A percentile compares a stretch with the other conserved stretches of the same genome.
Conservation (phyloP, 2,113 vertebrate species). For the Onychostoma macrolepis region DNA sequence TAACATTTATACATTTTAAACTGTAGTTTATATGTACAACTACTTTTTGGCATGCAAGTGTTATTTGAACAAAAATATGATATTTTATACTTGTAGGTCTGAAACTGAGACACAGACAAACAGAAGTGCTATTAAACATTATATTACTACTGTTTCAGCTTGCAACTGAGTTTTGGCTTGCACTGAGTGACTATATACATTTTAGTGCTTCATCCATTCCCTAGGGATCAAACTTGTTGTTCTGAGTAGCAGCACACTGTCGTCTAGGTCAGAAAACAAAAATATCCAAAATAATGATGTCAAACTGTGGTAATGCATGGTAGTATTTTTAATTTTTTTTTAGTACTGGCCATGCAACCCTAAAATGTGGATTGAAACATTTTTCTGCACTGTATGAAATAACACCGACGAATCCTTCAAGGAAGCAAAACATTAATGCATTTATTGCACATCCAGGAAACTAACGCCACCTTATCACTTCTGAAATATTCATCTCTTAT, state of each 20-base stretch:
- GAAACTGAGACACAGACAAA: not conserved
- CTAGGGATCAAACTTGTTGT: not conserved
- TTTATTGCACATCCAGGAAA: conserved; percentile 35
- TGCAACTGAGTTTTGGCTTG: no score
- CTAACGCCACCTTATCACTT: conserved; percentile 51
- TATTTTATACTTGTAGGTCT: not conserved
- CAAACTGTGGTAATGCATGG: not conserved
- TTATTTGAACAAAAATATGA: not conserved
- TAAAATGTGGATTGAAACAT: not conserved
- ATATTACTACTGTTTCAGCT: not conserved
- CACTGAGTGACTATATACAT: not conserved
- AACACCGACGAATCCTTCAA: not conserved
- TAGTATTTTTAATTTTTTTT: not conserved
- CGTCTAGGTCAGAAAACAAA: not conserved
- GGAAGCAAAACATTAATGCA: conserved; percentile 28
- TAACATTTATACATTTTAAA: not conserved
- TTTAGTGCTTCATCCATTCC: not conserved
- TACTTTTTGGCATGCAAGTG: not conserved
- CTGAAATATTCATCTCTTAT: conserved; percentile 70
- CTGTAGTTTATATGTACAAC: not conserved
- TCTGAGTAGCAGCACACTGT: not conserved
- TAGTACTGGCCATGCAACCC: not conserved
- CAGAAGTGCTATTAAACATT: no score
- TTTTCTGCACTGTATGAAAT: not conserved
- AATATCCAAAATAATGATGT: not conserved